These are phyloP conservation scores for Physeter macrocephalus DNA, from an alignment of 2,113 vertebrate genomes.

Conservation along the genomic window DNA sequence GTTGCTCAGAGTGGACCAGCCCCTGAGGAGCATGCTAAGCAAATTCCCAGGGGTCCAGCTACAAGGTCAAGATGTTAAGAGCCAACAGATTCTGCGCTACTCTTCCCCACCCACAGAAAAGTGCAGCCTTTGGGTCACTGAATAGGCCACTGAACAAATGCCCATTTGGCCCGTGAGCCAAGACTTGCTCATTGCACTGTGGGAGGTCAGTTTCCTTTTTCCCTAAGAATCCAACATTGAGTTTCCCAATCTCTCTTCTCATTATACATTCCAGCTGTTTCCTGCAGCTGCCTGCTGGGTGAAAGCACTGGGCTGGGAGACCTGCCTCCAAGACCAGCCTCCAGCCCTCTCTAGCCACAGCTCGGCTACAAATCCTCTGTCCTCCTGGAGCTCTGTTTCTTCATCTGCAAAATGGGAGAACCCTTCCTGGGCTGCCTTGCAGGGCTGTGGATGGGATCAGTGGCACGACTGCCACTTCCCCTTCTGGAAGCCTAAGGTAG, in stretches of 20 bases:
- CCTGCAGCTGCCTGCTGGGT: neutral
- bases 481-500: neutral
- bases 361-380: neutral
- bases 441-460: neutral
- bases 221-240: neutral
- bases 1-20: neutral
- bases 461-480: neutral
- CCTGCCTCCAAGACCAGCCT: neutral
- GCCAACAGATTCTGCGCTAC: neutral
- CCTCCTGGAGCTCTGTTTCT: neutral
- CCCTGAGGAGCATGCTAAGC: neutral
- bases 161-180: neutral
- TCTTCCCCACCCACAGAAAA: neutral
- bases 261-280: constrained; percentile 59
- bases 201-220: constrained; percentile 59
- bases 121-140: neutral
- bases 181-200: neutral
- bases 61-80: neutral
- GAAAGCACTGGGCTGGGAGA: neutral
- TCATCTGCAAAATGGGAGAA: neutral
- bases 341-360: neutral
- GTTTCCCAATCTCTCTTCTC: constrained; percentile 18
- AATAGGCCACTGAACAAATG: constrained; percentile 1
- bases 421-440: neutral
- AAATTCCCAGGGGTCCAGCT: neutral